Percentiles rank a stretch among this genome's conserved stretches.
Evolutionary conservation across 1,140 invertebrate genomes (phyloP).

Genomic region (fruit fly (Drosophila melanogaster)): Release_6_plus_ISO1_MT NC_004354.4:6784501-6785000

Average conservation of each 20-base stretch:
- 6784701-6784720: conserved; percentile 93
- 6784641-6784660: conserved; percentile 85
- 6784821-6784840: conserved; percentile 28
- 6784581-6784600: neutral
- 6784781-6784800: too few relatives aligned
- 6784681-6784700: conserved; percentile 84
- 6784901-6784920: conserved; percentile 45
- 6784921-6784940: conserved; percentile 15
- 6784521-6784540: conserved; percentile 75
- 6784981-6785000: conserved; percentile 20
- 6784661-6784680: conserved; percentile 93
- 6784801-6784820: conserved; percentile 35
- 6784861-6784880: conserved; percentile 10
- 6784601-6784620: conserved; percentile 23
- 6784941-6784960: conserved; percentile 5
- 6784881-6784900: conserved; percentile 33
- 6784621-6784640: conserved; percentile 84
- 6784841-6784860: neutral
- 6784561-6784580: neutral
- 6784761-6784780: neutral
- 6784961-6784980: neutral
- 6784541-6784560: conserved; percentile 65
- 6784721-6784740: conserved; percentile 98
- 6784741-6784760: conserved; percentile 32
- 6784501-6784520: conserved; percentile 89